Evolutionary conservation across 2,113 vertebrate species (phyloP), one percentile per base, ranked within the genome.

Genomic region (Mus pahari): DNA sequence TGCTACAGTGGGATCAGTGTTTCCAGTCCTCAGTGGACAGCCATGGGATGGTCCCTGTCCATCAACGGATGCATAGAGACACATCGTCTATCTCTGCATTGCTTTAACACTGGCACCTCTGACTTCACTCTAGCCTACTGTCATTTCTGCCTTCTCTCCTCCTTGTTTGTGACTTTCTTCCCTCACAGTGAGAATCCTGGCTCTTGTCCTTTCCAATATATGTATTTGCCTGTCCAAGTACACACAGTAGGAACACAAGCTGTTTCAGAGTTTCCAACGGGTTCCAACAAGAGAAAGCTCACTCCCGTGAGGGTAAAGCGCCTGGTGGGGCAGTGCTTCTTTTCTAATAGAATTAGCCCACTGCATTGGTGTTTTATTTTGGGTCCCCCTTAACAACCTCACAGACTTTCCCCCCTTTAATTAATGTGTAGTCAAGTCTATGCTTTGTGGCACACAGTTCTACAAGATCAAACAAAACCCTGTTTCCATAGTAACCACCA

Each of bases 131-230:
- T 17, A 89, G 28, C 11, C 28, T 31, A 33, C 17, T 33, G 9
- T 31, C 45, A 75, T 48, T 50, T 42, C 74, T 66, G 24, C 31
- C 17, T 45, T 60, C 31, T 8, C 19, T 45, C 12, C 70, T 55
- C 8, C 70, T 75, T 17, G 58, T 75, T 89, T 92, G 45, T 66
- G 45, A 55, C 16, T 88, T 81, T 58, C 88, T 83, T 83, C 70
- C 48, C n/a, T 70, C 74, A 87, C 36, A 83, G 90, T 50, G 39
- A 28, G 77, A 89, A 92, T 92, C 31, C 45, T 90, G 78, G 45
- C 45, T 90, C 70, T 45, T 26, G 64, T 75, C 64, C 74, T 66
- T 45, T 84, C 45, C 48, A 45, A 8, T 66, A 55, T 74, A 53
- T 90, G 62, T 75, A 75, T 90, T 75, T 66, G 75, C 55, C 81